Percentiles rank a stretch among this genome's conserved stretches.
These are phyloP conservation scores for Galeopterus variegatus DNA, from an alignment of 2,113 vertebrate species.

Conservation along the genomic window DNA sequence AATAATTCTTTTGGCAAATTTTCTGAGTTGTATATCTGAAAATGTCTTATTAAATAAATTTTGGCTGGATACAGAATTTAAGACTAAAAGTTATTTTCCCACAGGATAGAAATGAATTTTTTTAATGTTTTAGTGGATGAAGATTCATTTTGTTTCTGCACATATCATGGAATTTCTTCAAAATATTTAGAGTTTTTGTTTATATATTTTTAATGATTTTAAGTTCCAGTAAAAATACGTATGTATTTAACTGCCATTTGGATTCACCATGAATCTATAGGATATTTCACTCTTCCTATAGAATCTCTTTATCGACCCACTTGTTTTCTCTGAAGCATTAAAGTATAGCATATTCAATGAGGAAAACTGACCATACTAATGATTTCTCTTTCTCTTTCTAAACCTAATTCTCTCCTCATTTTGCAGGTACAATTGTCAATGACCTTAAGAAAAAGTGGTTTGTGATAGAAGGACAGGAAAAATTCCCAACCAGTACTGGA, in stretches of 20 bases:
- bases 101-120: not conserved
- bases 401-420: not conserved
- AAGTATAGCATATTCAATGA: not conserved
- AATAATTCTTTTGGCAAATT: not conserved
- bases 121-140: not conserved
- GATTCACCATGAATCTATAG: not conserved
- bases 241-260: not conserved
- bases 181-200: not conserved
- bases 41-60: not conserved
- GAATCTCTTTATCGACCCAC: not conserved
- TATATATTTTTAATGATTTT: not conserved
- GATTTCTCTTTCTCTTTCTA: not conserved
- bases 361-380: not conserved
- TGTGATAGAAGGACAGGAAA: too few species aligned
- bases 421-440: not conserved
- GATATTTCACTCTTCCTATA: not conserved
- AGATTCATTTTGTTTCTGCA: not conserved
- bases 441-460: not conserved
- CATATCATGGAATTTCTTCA: not conserved
- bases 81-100: not conserved
- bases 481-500: too few species aligned
- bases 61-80: not conserved
- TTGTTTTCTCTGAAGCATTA: not conserved
- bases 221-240: not conserved
- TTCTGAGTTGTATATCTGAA: not conserved